Base-by-base conservation (phyloP, 2,888 invertebrate genomes). In the Archips xylosteana region DNA sequence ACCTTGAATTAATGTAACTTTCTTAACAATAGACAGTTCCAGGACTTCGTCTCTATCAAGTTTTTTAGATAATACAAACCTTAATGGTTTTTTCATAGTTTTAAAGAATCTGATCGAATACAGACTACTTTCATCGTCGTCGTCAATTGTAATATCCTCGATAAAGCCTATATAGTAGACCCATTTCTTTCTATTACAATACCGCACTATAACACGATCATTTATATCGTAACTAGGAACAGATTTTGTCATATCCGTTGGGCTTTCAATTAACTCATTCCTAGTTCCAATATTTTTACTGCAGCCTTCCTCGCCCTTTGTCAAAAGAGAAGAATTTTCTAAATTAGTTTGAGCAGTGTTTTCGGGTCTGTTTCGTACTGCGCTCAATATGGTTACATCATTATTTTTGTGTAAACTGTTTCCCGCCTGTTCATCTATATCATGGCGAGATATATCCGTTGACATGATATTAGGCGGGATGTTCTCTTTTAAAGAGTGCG, bases 1-100 rank as follows among this genome's bases (percentile, higher is more conserved):
- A 12, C 49, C 12, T 49, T 49, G n/a, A 49, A 49, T 49, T 49
- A 49, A 49, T n/a, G 49, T 49, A 49, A 49, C 49, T 49, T 49
- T 49, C 49, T 49, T 49, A 49, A 49, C 49, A 49, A 49, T 49
- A 4, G 49, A 49, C 4, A n/a, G n/a, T 1, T 49, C 12, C 49
- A 4, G 49, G 12, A 49, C 49, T 49, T 49, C 49, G 49, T 49
- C 49, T 12, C 2, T 49, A 49, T n/a, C 49, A 12, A n/a, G 2
- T 36, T 36, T 36, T 36, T 36, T 36, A 36, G 36, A 3, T 36
- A 36, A 36, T 36, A 36, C 36, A 36, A 36, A 36, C 4, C 36
- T 36, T 36, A 36, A 36, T 2, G 36, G 36, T 36, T 36, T 36
- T 36, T 36, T 36, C 2, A 36, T 2, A 36, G 36, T 36, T 36